Evolutionary conservation across 1,140 invertebrate genomes (phyloP).

Genomic region (Drosophila albomicans): DNA sequence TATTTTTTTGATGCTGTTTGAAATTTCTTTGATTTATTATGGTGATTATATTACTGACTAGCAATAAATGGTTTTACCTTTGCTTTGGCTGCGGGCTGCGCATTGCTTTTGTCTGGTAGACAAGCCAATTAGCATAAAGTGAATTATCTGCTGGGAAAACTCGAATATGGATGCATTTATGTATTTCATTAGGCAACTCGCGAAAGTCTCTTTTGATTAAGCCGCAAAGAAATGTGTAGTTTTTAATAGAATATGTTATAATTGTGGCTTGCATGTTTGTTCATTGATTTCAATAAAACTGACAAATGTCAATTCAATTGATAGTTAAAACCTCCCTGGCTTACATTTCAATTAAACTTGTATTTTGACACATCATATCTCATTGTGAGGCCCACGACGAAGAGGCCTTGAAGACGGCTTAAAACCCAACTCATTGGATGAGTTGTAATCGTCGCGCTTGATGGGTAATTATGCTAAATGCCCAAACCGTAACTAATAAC

Average conservation of each 20-base stretch:
- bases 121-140: constrained; percentile 50
- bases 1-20: constrained; percentile 45
- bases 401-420: constrained; percentile 51
- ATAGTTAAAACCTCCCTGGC: constrained; percentile 27
- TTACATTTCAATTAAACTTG: constrained; percentile 41
- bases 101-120: constrained; percentile 24
- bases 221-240: neutral
- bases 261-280: neutral
- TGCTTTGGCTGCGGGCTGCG: constrained; percentile 15
- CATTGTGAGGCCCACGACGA: constrained; percentile 21
- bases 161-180: neutral
- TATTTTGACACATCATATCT: constrained; percentile 59
- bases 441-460: constrained; percentile 25
- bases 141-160: constrained; percentile 18
- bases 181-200: neutral
- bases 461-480: constrained; percentile 42
- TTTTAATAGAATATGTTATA: constrained; percentile 1
- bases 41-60: constrained; percentile 36
- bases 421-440: constrained; percentile 16
- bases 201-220: neutral
- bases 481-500: constrained; percentile 48
- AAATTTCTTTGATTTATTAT: constrained; percentile 62
- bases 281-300: constrained; percentile 1
- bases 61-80: constrained; percentile 14
- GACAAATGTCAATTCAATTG: constrained; percentile 32